Evolutionary conservation across 2,888 invertebrate species (phyloP), one percentile per base, ranked within the genome.

Genomic region (Synanthedon formicaeformis): DNA sequence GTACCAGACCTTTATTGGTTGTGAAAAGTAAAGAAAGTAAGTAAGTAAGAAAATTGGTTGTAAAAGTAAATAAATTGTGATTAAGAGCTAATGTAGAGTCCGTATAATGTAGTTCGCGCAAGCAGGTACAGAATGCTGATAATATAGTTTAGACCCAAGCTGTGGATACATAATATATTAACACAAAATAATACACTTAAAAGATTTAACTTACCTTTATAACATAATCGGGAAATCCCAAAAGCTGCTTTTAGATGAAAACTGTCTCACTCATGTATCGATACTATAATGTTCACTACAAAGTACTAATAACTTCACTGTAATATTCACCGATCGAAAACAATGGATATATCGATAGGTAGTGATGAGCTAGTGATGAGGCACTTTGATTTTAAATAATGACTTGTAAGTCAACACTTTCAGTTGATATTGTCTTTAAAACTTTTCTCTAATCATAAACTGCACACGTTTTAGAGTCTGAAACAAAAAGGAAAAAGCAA

Each of bases 131-230:
- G 16, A 1, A 16, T 16, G 1, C 16, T 2, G 2, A 16, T 16
- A 16, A 16, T 16, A 16, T 16, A 16, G 16, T 16, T 16, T 16
- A 16, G 2, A 16, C 16, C 16, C 16, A 16, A 16, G 16, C 16
- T 16, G 16, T 16, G 2, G 16, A 16, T 16, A 16, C 16, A 16
- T 16, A 16, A 16, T 2, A 16, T 16, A 1, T 16, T 16, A 16
- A 1, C 16, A 16, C 16, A 16, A 16, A 16, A 16, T 16, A 16
- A 16, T 16, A 16, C 16, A 16, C 45, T n/a, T 14, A 45, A 2
- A 50, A 50, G 2, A 12, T n/a, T 6, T 45, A 40, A 61, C 81
- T 73, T 69, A 84, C 84, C 84, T 84, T 80, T 76, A 84, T 70
- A 74, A 69, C 83, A 81, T 82, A 64, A 63, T 75, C 64, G 74